These are phyloP conservation scores for Toxotes lorentzi DNA, from an alignment of 2,797 vertebrate species.

Conservation along the genomic window DNA sequence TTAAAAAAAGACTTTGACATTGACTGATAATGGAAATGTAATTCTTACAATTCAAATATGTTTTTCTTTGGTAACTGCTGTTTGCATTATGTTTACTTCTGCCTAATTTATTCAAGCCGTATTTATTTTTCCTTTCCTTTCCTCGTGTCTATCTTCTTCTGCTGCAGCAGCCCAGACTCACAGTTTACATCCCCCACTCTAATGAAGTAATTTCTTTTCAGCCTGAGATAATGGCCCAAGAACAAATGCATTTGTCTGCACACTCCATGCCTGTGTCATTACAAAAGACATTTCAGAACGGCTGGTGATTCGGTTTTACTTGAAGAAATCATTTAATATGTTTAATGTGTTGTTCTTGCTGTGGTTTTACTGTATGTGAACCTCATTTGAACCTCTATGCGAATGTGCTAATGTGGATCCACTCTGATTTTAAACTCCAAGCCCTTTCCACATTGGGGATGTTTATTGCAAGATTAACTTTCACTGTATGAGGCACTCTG, in stretches of 20 bases:
- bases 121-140: slow-evolving; percentile 29
- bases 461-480: slow-evolving; percentile 12
- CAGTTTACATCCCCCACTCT: slow-evolving; percentile 24
- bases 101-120: slow-evolving; percentile 21
- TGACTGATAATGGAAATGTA: background rate
- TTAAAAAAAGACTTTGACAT: background rate
- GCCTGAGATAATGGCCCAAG: slow-evolving; percentile 52
- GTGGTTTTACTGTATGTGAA: background rate
- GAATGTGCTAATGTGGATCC: slow-evolving; percentile 7
- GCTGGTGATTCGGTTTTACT: slow-evolving; percentile 46
- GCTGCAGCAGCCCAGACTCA: slow-evolving; percentile 29
- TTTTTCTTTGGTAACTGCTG: background rate
- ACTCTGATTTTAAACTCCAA: slow-evolving; percentile 19
- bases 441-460: background rate
- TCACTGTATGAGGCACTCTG: background rate
- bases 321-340: slow-evolving; percentile 13
- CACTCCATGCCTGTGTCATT: slow-evolving; percentile 56
- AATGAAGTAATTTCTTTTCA: slow-evolving; percentile 66
- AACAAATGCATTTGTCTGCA: slow-evolving; percentile 60
- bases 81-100: slow-evolving; percentile 21
- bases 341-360: slow-evolving; percentile 16
- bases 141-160: slow-evolving; percentile 12
- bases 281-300: slow-evolving; percentile 53
- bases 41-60: background rate
- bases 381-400: slow-evolving; percentile 11